Percentiles rank a stretch among this genome's conserved stretches.
These are phyloP conservation scores for Thumatha senex DNA, from an alignment of 2,888 invertebrate species.

Conservation along the genomic window DNA sequence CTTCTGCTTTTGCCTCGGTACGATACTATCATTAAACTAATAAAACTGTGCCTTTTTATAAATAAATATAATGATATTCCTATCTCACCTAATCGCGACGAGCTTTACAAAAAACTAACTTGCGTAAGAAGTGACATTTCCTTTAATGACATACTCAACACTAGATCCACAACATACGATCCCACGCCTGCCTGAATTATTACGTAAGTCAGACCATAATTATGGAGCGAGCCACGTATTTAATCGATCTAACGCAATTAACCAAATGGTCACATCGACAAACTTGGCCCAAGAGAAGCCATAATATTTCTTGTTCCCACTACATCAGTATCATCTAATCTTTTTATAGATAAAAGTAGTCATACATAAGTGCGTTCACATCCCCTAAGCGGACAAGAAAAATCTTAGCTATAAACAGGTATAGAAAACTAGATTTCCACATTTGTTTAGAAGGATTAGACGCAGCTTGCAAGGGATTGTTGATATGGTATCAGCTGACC, in stretches of 20 bases:
- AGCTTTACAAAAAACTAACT: neutral
- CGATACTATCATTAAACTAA: too few species aligned
- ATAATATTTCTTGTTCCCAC: constrained; percentile 69
- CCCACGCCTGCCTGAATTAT: constrained; percentile 17
- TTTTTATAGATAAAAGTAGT: constrained; percentile 62
- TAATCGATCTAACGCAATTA: constrained; percentile 70
- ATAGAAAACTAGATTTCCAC: constrained; percentile 77
- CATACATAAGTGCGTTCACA: constrained; percentile 57
- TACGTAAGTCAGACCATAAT: constrained; percentile 42
- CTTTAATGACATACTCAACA: neutral
- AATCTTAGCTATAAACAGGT: constrained; percentile 62
- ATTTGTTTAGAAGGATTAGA: constrained; percentile 77
- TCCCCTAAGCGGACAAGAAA: constrained; percentile 50
- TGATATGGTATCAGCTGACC: constrained; percentile 81
- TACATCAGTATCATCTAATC: constrained; percentile 56
- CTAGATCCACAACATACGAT: constrained; percentile 34
- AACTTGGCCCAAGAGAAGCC: constrained; percentile 43
- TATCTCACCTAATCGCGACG: too few species aligned
- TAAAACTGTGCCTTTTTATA: too few species aligned
- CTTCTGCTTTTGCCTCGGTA: too few species aligned
- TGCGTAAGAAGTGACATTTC: neutral
- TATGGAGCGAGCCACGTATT: constrained; percentile 46
- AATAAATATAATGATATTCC: too few species aligned
- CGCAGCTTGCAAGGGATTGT: constrained; percentile 66
- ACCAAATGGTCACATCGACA: constrained; percentile 53